Base-by-base conservation (phyloP, 2,797 vertebrate genomes). In the Discoglossus pictus region DNA sequence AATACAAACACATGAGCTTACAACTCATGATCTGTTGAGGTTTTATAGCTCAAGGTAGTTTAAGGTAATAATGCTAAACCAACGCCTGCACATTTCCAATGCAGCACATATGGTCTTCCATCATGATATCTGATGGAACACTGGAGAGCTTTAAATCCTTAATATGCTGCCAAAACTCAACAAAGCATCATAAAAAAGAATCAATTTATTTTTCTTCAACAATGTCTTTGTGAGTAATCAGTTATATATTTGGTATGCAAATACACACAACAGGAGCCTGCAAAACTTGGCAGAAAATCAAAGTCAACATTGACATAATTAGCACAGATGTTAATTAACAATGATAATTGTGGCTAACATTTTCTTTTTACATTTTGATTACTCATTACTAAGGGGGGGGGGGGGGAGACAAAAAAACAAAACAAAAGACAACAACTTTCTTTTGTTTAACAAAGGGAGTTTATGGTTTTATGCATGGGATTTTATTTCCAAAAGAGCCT, bases 291-390 rank as follows among this genome's bases (percentile, higher is more conserved):
- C 53, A 60, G 52, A 35, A 39, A 59, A 59, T 64, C 52, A 47
- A 61, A 70, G 56, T 40, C 65, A 69, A 65, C 55, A 61, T 65
- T 52, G 46, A 68, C 47, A 59, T 53, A 60, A 74, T 60, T 65
- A 73, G 47, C 44, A 50, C 40, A 70, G 61, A 73, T 66, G 62
- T 73, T 61, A 74, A 70, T 66, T 70, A 64, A 65, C 36, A 70
- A 61, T 15, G 25, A 42, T 58, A 34, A 70, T 61, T 11, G 34
- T 12, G 8, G 39, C 43, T 63, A 44, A 52, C 66, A 39, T 46
- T 68, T 60, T 38, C 40, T 25, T 46, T 35, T 39, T 39, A 54
- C 18, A 55, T 23, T 61, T 62, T 54, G 34, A 63, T 71, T 65
- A 71, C 52, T 65, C 36, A 58, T 65, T 65, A 71, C 18, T 24